Base-by-base conservation (phyloP, 2,797 vertebrate genomes). In the Falco berigora region DNA sequence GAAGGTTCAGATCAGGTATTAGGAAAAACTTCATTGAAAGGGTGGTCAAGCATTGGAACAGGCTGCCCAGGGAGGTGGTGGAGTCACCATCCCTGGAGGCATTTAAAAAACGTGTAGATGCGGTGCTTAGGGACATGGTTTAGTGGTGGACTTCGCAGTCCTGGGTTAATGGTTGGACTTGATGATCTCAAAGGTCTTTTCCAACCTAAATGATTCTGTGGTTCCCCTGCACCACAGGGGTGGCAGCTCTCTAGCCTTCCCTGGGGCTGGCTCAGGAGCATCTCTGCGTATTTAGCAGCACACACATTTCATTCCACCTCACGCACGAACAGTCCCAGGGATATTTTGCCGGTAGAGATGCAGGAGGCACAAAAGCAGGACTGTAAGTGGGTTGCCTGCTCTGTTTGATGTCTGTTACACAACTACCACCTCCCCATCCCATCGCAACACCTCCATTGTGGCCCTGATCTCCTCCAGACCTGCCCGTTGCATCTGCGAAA, bases 391-490 rank as follows among this genome's bases (percentile, higher is more conserved):
- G 66, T 34, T 86, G 80, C 66, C 73, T 32, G 46, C 55, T 94
- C 83, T 46, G 12, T 52, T 32, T 81, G 73, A 78, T 19, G 68
- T 19, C 46, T 90, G 36, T 88, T 81, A 74, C 6, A 3, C 58
- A 86, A 71, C 9, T 13, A 0, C 1, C 8, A 34, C 63, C 68
- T 86, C 9, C 52, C 36, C 53, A 18, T 66, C 38, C 0, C 0
- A 86, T 58, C 1, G 0, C 38, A 73, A 18, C 19, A 30, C 46
- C 59, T 76, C 67, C 44, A 47, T 63, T 0, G 0, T 2, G 21
- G 49, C 58, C 36, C 56, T 40, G 50, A 68, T 86, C 81, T 86
- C 58, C 36, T 71, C 64, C 36, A 17, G 6, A 73, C 14, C 32
- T 77, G 61, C 52, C 32, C 6, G 2, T 3, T 11, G 21, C 55